Conservation (phyloP, 2,888 invertebrate genomes). For the Tryphoninae sp. region DNA sequence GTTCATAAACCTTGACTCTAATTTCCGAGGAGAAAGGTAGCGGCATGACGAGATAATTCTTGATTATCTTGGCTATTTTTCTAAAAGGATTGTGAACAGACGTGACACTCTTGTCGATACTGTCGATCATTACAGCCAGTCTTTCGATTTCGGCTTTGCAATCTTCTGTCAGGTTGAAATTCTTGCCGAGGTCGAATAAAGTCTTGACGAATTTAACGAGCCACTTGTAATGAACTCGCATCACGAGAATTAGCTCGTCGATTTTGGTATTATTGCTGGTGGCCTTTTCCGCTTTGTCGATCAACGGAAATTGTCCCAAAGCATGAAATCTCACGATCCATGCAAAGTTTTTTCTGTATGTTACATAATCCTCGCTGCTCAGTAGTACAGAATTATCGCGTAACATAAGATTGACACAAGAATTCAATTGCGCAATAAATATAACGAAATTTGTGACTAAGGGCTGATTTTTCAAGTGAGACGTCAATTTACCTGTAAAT, state of each 20-base stretch:
- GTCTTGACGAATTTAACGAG: slow-evolving; percentile 83
- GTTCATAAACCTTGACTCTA: slow-evolving; percentile 63
- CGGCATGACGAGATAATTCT: slow-evolving; percentile 69
- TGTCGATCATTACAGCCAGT: slow-evolving; percentile 72
- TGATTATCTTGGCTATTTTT: slow-evolving; percentile 73
- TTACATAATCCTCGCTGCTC: slow-evolving; percentile 75
- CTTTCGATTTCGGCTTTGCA: slow-evolving; percentile 69
- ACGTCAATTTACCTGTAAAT: slow-evolving; percentile 81
- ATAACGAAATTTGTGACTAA: slow-evolving; percentile 83
- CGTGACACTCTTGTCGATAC: slow-evolving; percentile 65
- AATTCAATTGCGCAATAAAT: slow-evolving; percentile 82
- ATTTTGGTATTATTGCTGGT: slow-evolving; percentile 66
- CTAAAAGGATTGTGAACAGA: slow-evolving; percentile 71
- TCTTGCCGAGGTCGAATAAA: slow-evolving; percentile 62
- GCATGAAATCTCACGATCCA: slow-evolving; percentile 83
- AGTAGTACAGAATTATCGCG: slow-evolving; percentile 64
- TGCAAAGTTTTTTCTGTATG: slow-evolving; percentile 82
- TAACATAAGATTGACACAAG: slow-evolving; percentile 81
- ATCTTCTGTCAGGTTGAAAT: slow-evolving; percentile 35
- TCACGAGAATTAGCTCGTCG: slow-evolving; percentile 84
- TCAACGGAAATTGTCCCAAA: slow-evolving; percentile 78
- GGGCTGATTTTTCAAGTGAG: slow-evolving; percentile 82
- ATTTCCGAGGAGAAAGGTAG: slow-evolving; percentile 71
- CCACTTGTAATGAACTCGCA: slow-evolving; percentile 90
- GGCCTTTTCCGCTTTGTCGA: slow-evolving; percentile 73